Evolutionary conservation across 2,113 vertebrate species (phyloP), one percentile per base, ranked within the genome.

Genomic region (Probosciger aterrimus): DNA sequence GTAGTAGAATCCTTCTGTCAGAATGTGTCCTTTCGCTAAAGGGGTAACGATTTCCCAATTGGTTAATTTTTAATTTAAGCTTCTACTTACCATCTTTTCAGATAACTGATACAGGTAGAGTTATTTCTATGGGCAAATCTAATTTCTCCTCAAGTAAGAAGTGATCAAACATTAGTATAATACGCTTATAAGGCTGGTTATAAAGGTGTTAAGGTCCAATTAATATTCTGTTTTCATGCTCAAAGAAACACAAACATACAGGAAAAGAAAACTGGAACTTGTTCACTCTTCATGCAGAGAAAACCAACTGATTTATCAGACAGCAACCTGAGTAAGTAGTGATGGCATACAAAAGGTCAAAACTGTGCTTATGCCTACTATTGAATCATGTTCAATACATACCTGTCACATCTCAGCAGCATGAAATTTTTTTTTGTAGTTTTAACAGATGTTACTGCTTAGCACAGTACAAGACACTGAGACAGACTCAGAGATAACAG

Each of bases 221-320:
- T 78, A 63, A 27, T 88, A 74, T 94, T 93, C 63, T 93, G 11
- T 93, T 92, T 93, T 81, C 57, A 44, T 87, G 71, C 25, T 64
- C 60, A 39, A 80, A 98, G 98, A 96, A 97, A 95, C 41, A 84
- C 89, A 90, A 93, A 83, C 28, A 78, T 41, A 22, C 95, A 93
- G 43, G 69, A 88, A 69, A 52, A 57, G 85, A 96, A 94, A 84
- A 87, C 50, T n/a, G 90, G 75, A 90, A 92, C 33, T 17, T 17
- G n/a, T 74, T 93, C 95, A 9, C 22, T 71, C 74, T 60, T 85
- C 57, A 33, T 71, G 70, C 90, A 93, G 18, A 94, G 92, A 91
- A 96, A 94, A 84, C 43, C 93, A 59, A 62, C 30, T 28, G 57
- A 71, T 92, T 84, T 77, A 65, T 95, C 95, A 84, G 95, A 93